Conservation (phyloP, 2,888 invertebrate genomes). For the Germaria angustata region DNA sequence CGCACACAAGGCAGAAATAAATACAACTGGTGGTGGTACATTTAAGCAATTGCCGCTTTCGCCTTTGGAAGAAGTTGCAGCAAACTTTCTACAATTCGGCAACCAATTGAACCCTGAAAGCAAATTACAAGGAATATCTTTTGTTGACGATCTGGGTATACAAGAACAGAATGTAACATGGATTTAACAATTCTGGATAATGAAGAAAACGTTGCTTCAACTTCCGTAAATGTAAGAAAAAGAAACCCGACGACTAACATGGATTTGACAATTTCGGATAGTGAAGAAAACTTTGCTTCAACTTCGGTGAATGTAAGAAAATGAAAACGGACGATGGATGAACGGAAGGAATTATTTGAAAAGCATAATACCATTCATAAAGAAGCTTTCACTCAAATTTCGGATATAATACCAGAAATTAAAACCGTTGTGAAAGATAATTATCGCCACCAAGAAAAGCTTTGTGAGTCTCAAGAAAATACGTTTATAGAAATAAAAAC, state of each 20-base stretch:
- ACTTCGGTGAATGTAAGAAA: background rate
- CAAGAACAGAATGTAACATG: background rate
- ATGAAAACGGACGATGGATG: background rate
- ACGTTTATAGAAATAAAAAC: no score
- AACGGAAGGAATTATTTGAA: background rate
- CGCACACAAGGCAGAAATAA: no score
- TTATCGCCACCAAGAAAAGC: background rate
- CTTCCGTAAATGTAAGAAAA: background rate
- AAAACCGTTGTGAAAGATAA: background rate
- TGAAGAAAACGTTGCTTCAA: background rate
- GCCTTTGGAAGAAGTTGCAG: slow-evolving; percentile 7
- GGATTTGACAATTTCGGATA: no score
- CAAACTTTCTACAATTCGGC: background rate
- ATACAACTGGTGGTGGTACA: no score
- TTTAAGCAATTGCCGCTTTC: background rate
- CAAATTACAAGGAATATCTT: background rate
- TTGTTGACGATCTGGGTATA: background rate
- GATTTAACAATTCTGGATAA: background rate
- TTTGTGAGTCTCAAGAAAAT: background rate
- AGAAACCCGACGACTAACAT: no score
- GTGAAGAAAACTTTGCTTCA: no score
- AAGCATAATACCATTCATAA: background rate
- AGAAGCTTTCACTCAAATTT: background rate
- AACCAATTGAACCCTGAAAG: slow-evolving; percentile 1
- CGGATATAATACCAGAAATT: background rate